phyloP scores from a whole-genome alignment of 2,797 vertebrate species.

The Smutsia gigantea region DNA sequence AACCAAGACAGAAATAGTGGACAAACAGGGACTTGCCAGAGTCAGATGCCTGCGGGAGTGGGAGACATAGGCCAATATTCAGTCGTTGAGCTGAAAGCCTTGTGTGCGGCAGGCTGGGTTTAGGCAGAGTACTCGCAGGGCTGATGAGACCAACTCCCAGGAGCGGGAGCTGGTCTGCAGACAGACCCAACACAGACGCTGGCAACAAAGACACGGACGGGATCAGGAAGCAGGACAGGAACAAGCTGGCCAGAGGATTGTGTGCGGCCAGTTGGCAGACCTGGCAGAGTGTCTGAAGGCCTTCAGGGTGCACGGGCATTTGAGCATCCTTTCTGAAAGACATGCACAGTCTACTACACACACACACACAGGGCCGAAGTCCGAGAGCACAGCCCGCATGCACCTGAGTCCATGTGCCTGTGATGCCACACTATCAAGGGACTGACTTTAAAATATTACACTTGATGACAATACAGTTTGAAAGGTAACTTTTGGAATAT shows the following conservation, averaged over 20 bases:
- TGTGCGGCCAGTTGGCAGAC: background rate
- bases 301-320: background rate
- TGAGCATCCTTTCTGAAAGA: background rate
- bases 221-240: background rate
- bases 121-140: background rate
- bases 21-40: background rate
- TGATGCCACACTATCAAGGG: too few species aligned
- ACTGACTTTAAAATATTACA: background rate
- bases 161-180: background rate
- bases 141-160: background rate
- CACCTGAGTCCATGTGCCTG: fast-evolving
- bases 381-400: background rate
- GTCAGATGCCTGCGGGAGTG: background rate
- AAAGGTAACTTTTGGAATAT: background rate
- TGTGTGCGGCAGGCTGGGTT: background rate
- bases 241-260: background rate
- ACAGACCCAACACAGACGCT: background rate
- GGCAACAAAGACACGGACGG: fast-evolving
- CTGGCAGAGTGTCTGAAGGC: background rate
- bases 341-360: fast-evolving
- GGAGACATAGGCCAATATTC: background rate
- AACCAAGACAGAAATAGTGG: background rate
- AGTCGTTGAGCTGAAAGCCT: background rate
- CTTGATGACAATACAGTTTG: background rate
- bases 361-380: background rate